phyloP scores from a whole-genome alignment of 2,888 invertebrate species.

The Callosobruchus maculatus region DNA sequence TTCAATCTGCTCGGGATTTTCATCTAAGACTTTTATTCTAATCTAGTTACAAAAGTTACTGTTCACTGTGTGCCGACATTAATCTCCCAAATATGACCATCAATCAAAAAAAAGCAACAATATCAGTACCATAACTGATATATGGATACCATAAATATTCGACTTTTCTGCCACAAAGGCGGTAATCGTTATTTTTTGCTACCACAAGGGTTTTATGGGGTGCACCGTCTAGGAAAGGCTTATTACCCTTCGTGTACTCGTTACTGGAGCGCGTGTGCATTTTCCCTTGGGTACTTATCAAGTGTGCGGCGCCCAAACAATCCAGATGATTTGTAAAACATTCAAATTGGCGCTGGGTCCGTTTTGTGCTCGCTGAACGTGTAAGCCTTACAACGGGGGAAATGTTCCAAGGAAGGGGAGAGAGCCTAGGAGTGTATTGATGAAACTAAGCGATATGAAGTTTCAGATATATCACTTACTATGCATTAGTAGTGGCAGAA shows the following conservation, averaged over 20 bases:
- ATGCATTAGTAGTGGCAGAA: no score
- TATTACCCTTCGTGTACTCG: constrained; percentile 31
- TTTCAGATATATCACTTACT: not conserved
- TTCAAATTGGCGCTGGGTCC: constrained; percentile 12
- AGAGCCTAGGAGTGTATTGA: not conserved
- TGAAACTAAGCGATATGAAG: not conserved
- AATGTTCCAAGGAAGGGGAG: not conserved
- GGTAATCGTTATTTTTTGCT: constrained; percentile 6
- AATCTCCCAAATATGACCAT: no score
- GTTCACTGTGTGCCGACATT: no score
- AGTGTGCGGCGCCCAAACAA: constrained; percentile 34
- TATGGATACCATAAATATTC: no score
- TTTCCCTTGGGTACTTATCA: constrained; percentile 45
- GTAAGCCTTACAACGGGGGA: not conserved
- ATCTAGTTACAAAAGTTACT: no score
- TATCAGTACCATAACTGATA: no score
- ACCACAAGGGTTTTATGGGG: constrained; percentile 5
- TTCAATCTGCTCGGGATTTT: no score
- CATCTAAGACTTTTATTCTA: no score
- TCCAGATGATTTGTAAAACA: constrained; percentile 36
- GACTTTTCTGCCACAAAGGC: not conserved
- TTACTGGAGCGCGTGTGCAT: constrained; percentile 42
- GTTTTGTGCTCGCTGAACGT: not conserved
- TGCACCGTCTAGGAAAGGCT: constrained; percentile 14
- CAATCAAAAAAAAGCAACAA: no score